Evolutionary conservation across 2,888 invertebrate species (phyloP).

Genomic region (Drosophila cognata): DNA sequence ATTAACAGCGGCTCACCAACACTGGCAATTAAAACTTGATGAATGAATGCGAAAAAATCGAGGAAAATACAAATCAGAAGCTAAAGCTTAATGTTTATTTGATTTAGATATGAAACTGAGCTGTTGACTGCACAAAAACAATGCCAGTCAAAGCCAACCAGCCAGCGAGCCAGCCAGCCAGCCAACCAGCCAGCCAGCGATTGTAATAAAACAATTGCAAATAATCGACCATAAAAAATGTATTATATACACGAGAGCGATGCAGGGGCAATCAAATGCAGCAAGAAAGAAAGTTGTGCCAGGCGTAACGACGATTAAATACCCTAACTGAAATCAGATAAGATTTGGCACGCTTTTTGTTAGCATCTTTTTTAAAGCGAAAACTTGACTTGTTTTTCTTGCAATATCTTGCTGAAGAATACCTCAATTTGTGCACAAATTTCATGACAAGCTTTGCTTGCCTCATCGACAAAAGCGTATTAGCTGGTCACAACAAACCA

Average conservation of each 20-base stretch:
- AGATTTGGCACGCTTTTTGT: too few relatives aligned
- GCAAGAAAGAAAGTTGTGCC: background rate
- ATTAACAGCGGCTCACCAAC: constrained; percentile 30
- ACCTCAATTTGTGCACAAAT: background rate
- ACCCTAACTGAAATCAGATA: background rate
- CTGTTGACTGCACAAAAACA: constrained; percentile 45
- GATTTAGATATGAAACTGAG: constrained; percentile 28
- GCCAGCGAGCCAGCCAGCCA: background rate
- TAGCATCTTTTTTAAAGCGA: too few relatives aligned
- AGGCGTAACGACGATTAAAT: background rate
- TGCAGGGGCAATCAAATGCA: constrained; percentile 15
- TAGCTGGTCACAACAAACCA: constrained; percentile 36
- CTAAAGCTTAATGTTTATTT: constrained; percentile 22
- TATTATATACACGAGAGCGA: background rate
- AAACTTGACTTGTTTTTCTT: rapidly evolving
- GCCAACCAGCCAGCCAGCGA: background rate
- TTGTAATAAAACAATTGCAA: constrained; percentile 49
- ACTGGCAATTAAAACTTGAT: constrained; percentile 43
- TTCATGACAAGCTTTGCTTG: background rate
- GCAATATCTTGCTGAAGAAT: background rate
- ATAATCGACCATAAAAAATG: constrained; percentile 36
- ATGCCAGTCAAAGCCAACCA: background rate
- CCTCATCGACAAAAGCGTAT: constrained; percentile 9
- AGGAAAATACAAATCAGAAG: constrained; percentile 1
- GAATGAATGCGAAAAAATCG: constrained; percentile 30